Conservation (phyloP, 2,888 invertebrate species). For the Gisinianus flammeolus region DNA sequence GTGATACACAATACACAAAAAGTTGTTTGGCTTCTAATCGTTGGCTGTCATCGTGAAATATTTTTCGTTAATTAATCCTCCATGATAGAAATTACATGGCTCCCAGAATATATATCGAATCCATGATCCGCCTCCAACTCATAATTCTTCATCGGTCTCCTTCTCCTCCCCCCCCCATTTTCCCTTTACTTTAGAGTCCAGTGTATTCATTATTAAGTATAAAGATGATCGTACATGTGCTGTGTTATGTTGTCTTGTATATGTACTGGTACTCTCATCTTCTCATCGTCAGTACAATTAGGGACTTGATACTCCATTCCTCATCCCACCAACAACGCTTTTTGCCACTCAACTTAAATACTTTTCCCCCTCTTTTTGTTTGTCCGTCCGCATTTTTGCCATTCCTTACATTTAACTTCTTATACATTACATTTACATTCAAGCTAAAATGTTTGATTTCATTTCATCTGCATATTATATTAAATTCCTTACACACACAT, state of each 20-base stretch:
- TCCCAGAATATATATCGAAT: not conserved
- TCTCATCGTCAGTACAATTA: too few relatives aligned
- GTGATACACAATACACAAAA: conserved; percentile 49
- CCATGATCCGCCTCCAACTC: conserved; percentile 47
- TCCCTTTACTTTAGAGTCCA: not conserved
- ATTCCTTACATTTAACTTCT: not conserved
- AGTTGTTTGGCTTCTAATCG: conserved; percentile 48
- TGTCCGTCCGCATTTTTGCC: not conserved
- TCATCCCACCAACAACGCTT: not conserved
- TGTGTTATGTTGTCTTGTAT: not conserved
- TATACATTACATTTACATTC: not conserved
- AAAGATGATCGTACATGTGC: not conserved
- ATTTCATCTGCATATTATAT: not conserved
- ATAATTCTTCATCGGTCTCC: conserved; percentile 49
- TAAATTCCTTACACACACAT: too few relatives aligned
- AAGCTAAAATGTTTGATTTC: not conserved
- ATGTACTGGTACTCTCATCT: not conserved
- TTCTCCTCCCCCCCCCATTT: not conserved
- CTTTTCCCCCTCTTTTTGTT: not conserved
- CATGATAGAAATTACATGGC: conserved; percentile 50
- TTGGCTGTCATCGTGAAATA: conserved; percentile 55
- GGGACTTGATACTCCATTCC: too few relatives aligned
- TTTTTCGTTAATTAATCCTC: conserved; percentile 55
- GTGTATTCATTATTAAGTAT: not conserved
- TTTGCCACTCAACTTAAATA: not conserved